Conservation (phyloP, 1,140 invertebrate genomes). For the Trachymyrmex cornetzi region DNA sequence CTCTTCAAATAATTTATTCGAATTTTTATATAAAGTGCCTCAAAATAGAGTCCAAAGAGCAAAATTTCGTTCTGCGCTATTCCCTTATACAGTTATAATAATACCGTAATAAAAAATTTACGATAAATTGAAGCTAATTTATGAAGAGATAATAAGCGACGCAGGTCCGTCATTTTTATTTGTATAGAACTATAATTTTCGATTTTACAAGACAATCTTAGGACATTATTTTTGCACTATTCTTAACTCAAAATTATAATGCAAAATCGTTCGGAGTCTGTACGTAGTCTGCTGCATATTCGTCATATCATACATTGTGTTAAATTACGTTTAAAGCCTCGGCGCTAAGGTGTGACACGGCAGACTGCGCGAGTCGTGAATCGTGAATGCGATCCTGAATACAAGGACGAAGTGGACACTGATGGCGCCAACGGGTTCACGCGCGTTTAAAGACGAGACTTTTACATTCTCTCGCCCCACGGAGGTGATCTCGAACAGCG, state of each 20-base stretch:
- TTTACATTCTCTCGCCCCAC: neutral
- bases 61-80: neutral
- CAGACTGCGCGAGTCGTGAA: slow-evolving; percentile 28
- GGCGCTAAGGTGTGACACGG: slow-evolving; percentile 34
- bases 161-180: neutral
- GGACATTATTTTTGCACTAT: neutral
- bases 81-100: neutral
- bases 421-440: slow-evolving; percentile 16
- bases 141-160: neutral
- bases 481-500: slow-evolving; percentile 41
- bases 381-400: slow-evolving; percentile 40
- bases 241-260: neutral
- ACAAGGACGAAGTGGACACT: slow-evolving; percentile 23
- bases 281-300: neutral
- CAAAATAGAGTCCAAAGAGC: neutral
- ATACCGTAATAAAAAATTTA: neutral
- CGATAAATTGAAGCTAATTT: neutral
- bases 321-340: slow-evolving; percentile 31
- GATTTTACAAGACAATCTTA: neutral
- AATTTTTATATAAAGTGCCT: neutral
- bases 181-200: neutral
- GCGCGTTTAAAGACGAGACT: slow-evolving; percentile 24
- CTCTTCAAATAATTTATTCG: neutral
- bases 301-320: neutral
- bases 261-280: slow-evolving; percentile 17